Base-by-base conservation (phyloP, 2,113 vertebrate genomes). In the Carollia perspicillata region DNA sequence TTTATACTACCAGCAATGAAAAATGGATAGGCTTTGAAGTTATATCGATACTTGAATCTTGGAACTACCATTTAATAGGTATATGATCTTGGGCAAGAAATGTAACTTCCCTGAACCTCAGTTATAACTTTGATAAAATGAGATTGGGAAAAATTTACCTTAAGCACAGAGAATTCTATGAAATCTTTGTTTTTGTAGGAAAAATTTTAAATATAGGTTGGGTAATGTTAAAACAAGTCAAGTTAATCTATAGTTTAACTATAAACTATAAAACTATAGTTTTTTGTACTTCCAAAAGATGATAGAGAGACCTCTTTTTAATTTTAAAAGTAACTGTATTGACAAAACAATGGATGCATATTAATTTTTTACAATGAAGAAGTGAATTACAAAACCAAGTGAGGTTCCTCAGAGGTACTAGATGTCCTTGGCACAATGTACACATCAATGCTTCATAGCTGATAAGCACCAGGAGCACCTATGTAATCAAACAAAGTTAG, bases 381-480 rank as follows among this genome's bases (percentile, higher is more conserved):
- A 58, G 10, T 65, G 20, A 47, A 40, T 92, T 55, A 65, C 10
- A 55, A 3, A 69, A 55, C 4, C 13, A 47, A 44, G 8, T 17
- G 42, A 44, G 37, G 9, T 44, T 47, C 6, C 22, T 66, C 44
- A 40, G 83, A 22, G 23, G 8, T 11, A 28, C 72, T 0, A 33
- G 44, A 11, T 17, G 55, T 0, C 0, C 3, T 20, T n/a, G 44
- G 81, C 17, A 26, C 6, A 3, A 3, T 22, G 17, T 30, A 17
- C 30, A 35, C 1, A 2, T 60, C 22, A 9, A 6, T 22, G 55
- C 16, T 13, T 10, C 3, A 30, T 3, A 55, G 75, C 6, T 53
- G 20, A 3, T 3, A 22, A 35, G 12, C 20, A 1, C 30, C 47
- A 47, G 66, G 20, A 72, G 5, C 44, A 8, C 23, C 4, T 0